These are phyloP conservation scores for Tetrapedia diversipes DNA, from an alignment of 2,888 invertebrate genomes.

Conservation along the genomic window DNA sequence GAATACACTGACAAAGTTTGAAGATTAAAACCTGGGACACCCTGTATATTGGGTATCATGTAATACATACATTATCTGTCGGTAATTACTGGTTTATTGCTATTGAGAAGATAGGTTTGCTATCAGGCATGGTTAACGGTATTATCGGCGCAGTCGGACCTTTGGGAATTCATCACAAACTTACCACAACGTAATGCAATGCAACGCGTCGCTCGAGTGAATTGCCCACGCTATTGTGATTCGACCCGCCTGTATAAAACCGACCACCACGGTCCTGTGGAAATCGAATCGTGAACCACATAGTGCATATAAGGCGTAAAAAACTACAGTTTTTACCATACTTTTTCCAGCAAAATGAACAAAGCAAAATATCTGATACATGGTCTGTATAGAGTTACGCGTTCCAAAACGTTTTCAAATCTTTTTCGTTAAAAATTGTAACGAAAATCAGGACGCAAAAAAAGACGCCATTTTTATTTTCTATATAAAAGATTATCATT, in stretches of 20 bases:
- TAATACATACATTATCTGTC: slow-evolving; percentile 31
- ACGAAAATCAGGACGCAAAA: too few species aligned
- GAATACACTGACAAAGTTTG: too few species aligned
- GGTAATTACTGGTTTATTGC: slow-evolving; percentile 31
- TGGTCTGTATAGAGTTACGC: too few species aligned
- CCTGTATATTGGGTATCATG: slow-evolving; percentile 25
- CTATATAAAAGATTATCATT: too few species aligned
- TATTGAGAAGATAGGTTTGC: slow-evolving; percentile 38
- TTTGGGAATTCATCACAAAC: slow-evolving; percentile 37
- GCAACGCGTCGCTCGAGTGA: slow-evolving; percentile 24
- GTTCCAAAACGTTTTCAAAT: too few species aligned
- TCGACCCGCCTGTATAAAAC: slow-evolving; percentile 37
- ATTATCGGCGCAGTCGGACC: slow-evolving; percentile 12
- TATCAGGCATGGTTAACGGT: slow-evolving; percentile 22
- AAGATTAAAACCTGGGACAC: background rate
- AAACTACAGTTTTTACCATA: too few species aligned
- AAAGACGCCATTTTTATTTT: too few species aligned
- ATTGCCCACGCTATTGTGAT: slow-evolving; percentile 39
- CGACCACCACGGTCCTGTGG: slow-evolving; percentile 9
- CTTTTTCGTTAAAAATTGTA: too few species aligned
- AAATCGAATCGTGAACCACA: slow-evolving; percentile 53
- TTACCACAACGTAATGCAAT: slow-evolving; percentile 13
- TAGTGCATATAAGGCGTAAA: too few species aligned
- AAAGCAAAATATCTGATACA: too few species aligned
- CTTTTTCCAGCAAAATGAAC: too few species aligned